Base-by-base conservation (phyloP, 2,113 vertebrate genomes). In the Rhinolophus ferrumequinum region DNA sequence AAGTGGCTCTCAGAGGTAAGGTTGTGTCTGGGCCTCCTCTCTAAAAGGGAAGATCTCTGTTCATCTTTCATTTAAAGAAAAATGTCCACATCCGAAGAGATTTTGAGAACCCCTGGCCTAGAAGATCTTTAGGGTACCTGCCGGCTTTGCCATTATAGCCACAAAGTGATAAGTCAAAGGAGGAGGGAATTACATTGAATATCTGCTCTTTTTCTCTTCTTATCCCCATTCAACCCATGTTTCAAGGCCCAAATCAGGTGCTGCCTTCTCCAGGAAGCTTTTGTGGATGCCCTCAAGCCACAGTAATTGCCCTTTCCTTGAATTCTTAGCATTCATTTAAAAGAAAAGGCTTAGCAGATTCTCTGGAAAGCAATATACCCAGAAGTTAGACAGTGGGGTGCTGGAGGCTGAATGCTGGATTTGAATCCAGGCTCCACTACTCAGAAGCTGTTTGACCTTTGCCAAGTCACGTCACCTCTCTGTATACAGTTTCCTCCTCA, bases 391-490 rank as follows among this genome's bases (percentile, higher is more conserved):
- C 7, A 64, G 50, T 33, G 60, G 14, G 28, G 60, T 3, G 26
- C 35, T 76, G 33, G 30, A 82, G 56, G 69, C 26, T 41, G 19
- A 16, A 56, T 28, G 50, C 73, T 80, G 18, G 6, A 81, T 94
- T 33, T 66, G 44, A 89, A 81, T 69, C n/a, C 16, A 26, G 28
- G 67, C 52, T 89, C n/a, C 41, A 19, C 35, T 47, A 77, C 50
- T 44, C 30, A 35, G 72, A 79, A 76, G 69, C 58, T 75, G 11
- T 82, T 58, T 85, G 21, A 41, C 18, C 28, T 70, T 82, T 33
- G 9, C 72, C 41, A 90, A 95, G 21, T 91, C 88, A 72, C 28
- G 82, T 92, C 30, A 86, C 35, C 60, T 94, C 30, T 85, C 52
- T 58, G 52, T 64, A 64, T 77, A n/a, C 13, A 81, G 41, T 64